Conservation (phyloP, 2,113 vertebrate species). For the Dasyurus viverrinus region DNA sequence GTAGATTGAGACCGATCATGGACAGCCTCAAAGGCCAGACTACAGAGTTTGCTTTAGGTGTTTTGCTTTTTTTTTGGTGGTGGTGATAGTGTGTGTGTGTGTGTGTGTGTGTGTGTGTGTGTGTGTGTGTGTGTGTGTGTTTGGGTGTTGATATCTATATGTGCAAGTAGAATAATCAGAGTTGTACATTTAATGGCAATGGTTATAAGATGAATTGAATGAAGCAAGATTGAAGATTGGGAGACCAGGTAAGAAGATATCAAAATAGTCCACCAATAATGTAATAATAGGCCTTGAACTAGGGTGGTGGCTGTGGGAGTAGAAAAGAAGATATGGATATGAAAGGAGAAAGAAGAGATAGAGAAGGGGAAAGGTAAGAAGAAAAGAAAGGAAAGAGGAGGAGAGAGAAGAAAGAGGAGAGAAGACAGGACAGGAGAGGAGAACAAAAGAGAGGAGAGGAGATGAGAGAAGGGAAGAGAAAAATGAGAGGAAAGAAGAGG, state of each 20-base stretch:
- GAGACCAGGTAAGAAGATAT: not conserved
- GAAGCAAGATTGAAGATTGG: not conserved
- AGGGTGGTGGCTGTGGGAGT: not conserved
- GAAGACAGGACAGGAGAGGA: rapidly evolving
- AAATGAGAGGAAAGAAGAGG: too few relatives aligned
- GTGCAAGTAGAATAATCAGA: not conserved
- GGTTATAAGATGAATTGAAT: not conserved
- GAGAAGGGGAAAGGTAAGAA: not conserved
- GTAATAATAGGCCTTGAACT: not conserved
- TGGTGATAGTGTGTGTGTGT: not conserved
- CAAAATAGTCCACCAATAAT: not conserved
- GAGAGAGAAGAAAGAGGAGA: too few relatives aligned
- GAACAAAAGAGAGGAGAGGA: too few relatives aligned
- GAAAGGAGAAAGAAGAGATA: too few relatives aligned
- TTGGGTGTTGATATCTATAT: not conserved
- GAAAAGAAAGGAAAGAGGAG: too few relatives aligned
- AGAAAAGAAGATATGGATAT: too few relatives aligned
- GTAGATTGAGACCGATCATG: not conserved
- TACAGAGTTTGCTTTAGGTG: not conserved
- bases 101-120: not conserved
- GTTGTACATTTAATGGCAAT: not conserved
- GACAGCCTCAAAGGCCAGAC: not conserved
- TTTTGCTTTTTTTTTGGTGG: not conserved
- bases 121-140: not conserved
- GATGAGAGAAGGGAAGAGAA: too few relatives aligned